Evolutionary conservation across 2,113 vertebrate species (phyloP), one percentile per base, ranked within the genome.

Genomic region (Coptodon rendalli): DNA sequence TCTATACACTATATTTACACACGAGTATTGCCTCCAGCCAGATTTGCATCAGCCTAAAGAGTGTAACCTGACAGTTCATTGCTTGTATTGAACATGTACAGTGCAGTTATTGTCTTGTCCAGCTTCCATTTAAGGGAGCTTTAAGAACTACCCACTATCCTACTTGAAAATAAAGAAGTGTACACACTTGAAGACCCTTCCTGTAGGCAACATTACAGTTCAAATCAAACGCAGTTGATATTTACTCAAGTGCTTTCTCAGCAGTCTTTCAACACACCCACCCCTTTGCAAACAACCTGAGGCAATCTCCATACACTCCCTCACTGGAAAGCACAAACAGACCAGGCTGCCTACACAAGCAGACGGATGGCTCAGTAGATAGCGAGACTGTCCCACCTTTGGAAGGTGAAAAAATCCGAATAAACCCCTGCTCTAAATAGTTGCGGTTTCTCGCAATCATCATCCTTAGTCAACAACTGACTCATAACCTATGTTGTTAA

Each of bases 201-300:
- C 76, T 63, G 29, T 89, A 83, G 87, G 83, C 83, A 89, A 50
- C 56, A 85, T 80, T 45, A 80, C 82, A 54, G 81, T 83, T 93
- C 86, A 91, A 85, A 93, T 91, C 76, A 79, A 86, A 63, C 31
- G 68, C 84, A 76, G 57, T 63, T 81, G 81, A 89, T 84, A 86
- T 93, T 92, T 93, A 91, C 87, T 87, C 31, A 16, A 84, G 85
- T 92, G 83, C 79, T 86, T 81, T 86, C 88, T 91, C 90, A 66
- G 68, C 61, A 80, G 88, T 85, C 84, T 91, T 90, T 93, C 86
- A 88, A 84, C 81, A 85, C 84, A 86, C 71, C 86, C 89, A 59
- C 79, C 89, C 82, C 63, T 85, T 90, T 87, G 50, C 83, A 93
- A 93, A 95, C 92, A 94, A 85, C 93, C 90, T 57, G 50, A 89